A percentile compares a stretch with the other conserved stretches of the same genome.
Evolutionary conservation across 1,140 invertebrate genomes (phyloP).

Genomic region (Cataglyphis hispanica): DNA sequence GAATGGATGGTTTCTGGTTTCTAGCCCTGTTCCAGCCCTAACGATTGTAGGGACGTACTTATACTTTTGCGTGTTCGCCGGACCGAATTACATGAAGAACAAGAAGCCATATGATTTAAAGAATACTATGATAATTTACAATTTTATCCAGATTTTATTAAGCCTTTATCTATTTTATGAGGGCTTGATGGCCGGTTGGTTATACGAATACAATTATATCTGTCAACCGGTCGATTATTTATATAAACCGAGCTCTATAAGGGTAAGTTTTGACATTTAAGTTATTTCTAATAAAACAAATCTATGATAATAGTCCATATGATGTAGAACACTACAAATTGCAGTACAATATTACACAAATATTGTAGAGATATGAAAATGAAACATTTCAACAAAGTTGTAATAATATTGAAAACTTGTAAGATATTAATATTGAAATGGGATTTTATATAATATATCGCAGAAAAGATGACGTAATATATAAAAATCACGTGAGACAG

Average conservation of each 20-base stretch:
- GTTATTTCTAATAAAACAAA: neutral
- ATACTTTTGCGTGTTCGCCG: slow-evolving; percentile 91
- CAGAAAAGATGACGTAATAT: no score
- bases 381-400: no score
- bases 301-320: neutral
- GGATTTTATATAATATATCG: no score
- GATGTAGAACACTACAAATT: neutral
- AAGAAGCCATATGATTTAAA: slow-evolving; percentile 94
- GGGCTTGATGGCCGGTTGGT: slow-evolving; percentile 89
- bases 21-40: slow-evolving; percentile 92
- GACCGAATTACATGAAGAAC: slow-evolving; percentile 94
- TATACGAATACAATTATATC: slow-evolving; percentile 91
- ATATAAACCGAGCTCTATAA: slow-evolving; percentile 90
- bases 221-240: slow-evolving; percentile 96
- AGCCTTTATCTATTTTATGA: slow-evolving; percentile 92
- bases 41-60: slow-evolving; percentile 91
- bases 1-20: slow-evolving; percentile 94
- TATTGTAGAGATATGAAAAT: neutral
- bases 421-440: no score
- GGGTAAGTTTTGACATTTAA: slow-evolving; percentile 87
- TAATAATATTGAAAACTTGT: no score
- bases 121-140: slow-evolving; percentile 92
- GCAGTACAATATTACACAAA: neutral
- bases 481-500: no score
- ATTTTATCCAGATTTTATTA: slow-evolving; percentile 91